Percentiles rank a stretch among this genome's conserved stretches.
These are phyloP conservation scores for Sussaba pulchella DNA, from an alignment of 2,888 invertebrate genomes.

Conservation along the genomic window DNA sequence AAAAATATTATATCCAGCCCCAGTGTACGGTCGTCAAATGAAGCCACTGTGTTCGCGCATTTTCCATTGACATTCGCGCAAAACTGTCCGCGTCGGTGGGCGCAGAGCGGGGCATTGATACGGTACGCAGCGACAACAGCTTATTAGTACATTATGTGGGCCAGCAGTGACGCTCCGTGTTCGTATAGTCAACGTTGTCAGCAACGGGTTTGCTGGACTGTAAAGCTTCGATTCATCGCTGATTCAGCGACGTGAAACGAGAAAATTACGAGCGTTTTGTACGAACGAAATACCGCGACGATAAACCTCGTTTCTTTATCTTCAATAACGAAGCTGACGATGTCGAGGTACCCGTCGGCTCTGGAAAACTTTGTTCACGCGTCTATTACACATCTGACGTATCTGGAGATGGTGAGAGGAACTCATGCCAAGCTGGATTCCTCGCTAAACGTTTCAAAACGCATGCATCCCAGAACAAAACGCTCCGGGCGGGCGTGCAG, in stretches of 20 bases:
- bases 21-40: too few species aligned
- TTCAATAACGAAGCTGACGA: conserved; percentile 39
- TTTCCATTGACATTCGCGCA: too few species aligned
- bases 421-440: conserved; percentile 18
- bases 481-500: conserved; percentile 15
- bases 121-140: background rate
- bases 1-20: too few species aligned
- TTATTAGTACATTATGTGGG: conserved; percentile 75
- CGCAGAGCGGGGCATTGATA: too few species aligned
- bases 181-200: conserved; percentile 21
- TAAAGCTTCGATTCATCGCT: conserved; percentile 41
- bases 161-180: conserved; percentile 70
- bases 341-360: conserved; percentile 27
- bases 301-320: conserved; percentile 66
- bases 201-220: conserved; percentile 13
- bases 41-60: background rate
- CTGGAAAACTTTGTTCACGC: conserved; percentile 1
- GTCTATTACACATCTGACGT: conserved; percentile 11
- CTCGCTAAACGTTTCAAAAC: conserved; percentile 19
- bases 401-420: conserved; percentile 6
- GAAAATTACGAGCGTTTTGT: conserved; percentile 59
- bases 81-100: too few species aligned
- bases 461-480: background rate
- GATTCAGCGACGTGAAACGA: conserved; percentile 60
- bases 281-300: conserved; percentile 60